Evolutionary conservation across 2,888 invertebrate species (phyloP), one percentile per base, ranked within the genome.

Genomic region (Temnothorax unifasciatus): DNA sequence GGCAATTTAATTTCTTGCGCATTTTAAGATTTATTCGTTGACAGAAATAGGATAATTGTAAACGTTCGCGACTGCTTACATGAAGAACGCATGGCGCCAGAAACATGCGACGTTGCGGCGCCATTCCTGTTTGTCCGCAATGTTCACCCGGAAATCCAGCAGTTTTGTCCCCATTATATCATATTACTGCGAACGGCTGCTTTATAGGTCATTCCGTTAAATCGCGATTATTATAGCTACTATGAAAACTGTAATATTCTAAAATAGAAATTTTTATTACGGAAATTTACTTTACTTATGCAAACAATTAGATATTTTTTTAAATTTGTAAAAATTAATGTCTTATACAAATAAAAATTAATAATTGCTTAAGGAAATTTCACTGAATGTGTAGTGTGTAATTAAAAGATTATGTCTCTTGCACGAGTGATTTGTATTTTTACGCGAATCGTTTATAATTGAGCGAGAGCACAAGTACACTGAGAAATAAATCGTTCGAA

Each of bases 61-160:
- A 25, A 54, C 29, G 54, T 64, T 29, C 44, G 15, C 15, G 44
- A 69, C 13, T 47, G 57, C 44, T 25, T 21, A 38, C 29, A 38
- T 47, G 21, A 57, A 21, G 38, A 75, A 47, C 38, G n/a, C 18
- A 15, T 57, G 69, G 79, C 79, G 79, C 38, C 79, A 69, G 69
- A 47, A 34, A 69, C 38, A 59, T 50, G 79, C 79, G 79, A 79
- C 79, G 13, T 69, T 21, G 13, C 18, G 79, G 69, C 79, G 69
- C 79, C 79, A 44, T 47, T 6, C 69, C 50, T 68, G 57, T 79
- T 79, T 79, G 59, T 68, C 34, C 57, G 44, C 57, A 68, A 57
- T 79, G 68, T 79, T 79, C 61, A 47, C 61, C 59, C 79, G 76
- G 52, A 76, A 76, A 76, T 50, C 6, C 52, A 79, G 34, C 21